These are phyloP conservation scores for Stenolophus ochropezus DNA, from an alignment of 2,888 invertebrate species.

Conservation along the genomic window DNA sequence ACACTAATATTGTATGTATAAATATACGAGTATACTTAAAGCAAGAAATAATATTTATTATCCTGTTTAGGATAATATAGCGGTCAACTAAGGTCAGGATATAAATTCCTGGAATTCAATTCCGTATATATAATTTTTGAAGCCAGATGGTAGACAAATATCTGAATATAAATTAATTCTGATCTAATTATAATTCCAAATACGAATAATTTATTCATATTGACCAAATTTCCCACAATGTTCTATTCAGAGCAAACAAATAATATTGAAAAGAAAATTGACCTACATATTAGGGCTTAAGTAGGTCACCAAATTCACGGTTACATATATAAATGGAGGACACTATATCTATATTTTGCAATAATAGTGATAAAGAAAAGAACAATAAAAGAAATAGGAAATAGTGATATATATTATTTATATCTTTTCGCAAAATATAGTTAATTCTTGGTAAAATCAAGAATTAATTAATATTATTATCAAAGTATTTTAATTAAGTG, in stretches of 20 bases:
- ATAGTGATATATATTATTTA: too few relatives aligned
- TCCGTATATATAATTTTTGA: not conserved
- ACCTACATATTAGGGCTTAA: not conserved
- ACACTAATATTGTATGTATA: too few relatives aligned
- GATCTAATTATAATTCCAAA: not conserved
- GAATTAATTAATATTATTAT: too few relatives aligned
- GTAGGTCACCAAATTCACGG: conserved; percentile 28
- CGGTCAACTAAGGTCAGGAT: conserved; percentile 40
- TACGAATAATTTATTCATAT: not conserved
- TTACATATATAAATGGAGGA: not conserved
- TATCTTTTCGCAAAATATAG: too few relatives aligned
- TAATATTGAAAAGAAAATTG: conserved; percentile 1
- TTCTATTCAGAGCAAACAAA: not conserved
- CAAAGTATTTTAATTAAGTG: too few relatives aligned
- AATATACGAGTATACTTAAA: not conserved
- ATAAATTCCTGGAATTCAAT: conserved; percentile 1
- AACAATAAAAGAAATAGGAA: not conserved
- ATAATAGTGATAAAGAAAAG: not conserved
- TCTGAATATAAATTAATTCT: conserved; percentile 8
- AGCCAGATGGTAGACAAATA: conserved; percentile 10
- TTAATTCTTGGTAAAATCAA: too few relatives aligned
- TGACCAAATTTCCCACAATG: not conserved
- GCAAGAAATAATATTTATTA: not conserved
- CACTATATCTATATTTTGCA: not conserved
- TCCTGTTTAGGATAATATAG: not conserved